A percentile compares a stretch with the other conserved stretches of the same genome.
phyloP scores from a whole-genome alignment of 1,140 invertebrate genomes.

The Homarus americanus region DNA sequence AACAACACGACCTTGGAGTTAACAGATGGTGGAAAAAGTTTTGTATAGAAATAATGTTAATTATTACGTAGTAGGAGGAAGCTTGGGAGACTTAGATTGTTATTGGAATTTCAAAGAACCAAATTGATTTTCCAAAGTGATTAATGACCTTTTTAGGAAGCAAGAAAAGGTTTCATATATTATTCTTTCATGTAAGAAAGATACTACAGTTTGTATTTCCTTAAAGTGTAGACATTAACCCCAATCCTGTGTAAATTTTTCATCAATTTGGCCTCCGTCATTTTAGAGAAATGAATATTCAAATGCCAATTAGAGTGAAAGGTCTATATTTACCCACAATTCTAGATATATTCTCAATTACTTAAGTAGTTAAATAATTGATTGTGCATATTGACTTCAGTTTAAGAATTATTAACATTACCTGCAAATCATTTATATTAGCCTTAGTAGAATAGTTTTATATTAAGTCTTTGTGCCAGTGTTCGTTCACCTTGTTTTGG shows the following conservation, averaged over 20 bases:
- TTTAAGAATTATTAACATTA: slow-evolving; percentile 52
- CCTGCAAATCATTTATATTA: slow-evolving; percentile 48
- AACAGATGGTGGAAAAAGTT: slow-evolving; percentile 34
- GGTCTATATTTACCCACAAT: slow-evolving; percentile 54
- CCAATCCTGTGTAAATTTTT: slow-evolving; percentile 59
- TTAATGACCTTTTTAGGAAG: slow-evolving; percentile 43
- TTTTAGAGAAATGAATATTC: slow-evolving; percentile 56
- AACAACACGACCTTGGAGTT: slow-evolving; percentile 15
- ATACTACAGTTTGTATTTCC: slow-evolving; percentile 62
- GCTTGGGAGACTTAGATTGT: slow-evolving; percentile 54
- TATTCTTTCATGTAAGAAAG: slow-evolving; percentile 62
- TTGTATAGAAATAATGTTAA: slow-evolving; percentile 46
- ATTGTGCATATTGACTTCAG: slow-evolving; percentile 52
- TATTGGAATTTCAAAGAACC: slow-evolving; percentile 61
- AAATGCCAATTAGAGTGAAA: slow-evolving; percentile 62
- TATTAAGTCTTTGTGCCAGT: slow-evolving; percentile 37
- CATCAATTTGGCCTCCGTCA: slow-evolving; percentile 52
- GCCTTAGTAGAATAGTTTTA: slow-evolving; percentile 59
- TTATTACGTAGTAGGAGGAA: slow-evolving; percentile 34
- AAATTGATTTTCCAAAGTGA: slow-evolving; percentile 54
- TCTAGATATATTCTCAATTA: slow-evolving; percentile 58
- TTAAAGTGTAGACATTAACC: slow-evolving; percentile 47
- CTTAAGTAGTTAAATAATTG: slow-evolving; percentile 40
- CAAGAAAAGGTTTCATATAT: slow-evolving; percentile 49
- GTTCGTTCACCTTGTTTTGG: slow-evolving; percentile 25